Evolutionary conservation across 2,888 invertebrate species (phyloP).

Genomic region (Drosophila neutralis): DNA sequence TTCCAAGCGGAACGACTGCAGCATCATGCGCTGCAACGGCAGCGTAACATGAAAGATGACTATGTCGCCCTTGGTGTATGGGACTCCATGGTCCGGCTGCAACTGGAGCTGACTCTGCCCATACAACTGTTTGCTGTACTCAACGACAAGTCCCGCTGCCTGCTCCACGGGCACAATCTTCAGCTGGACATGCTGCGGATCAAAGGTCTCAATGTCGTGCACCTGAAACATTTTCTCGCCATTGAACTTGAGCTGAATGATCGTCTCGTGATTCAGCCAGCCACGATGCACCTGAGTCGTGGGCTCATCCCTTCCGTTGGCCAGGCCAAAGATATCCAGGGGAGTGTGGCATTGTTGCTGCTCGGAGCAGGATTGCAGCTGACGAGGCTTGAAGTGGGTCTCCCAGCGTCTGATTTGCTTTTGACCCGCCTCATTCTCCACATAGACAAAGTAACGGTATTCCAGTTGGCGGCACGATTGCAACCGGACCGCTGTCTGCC

Average conservation of each 20-base stretch:
- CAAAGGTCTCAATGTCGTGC: conserved; percentile 85
- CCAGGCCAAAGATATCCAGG: conserved; percentile 62
- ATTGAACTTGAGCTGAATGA: conserved; percentile 92
- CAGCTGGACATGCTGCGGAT: conserved; percentile 84
- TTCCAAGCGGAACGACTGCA: conserved; percentile 67
- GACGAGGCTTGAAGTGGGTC: conserved; percentile 86
- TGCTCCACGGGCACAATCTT: conserved; percentile 83
- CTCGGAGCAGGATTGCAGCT: conserved; percentile 56
- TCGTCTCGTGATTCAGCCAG: conserved; percentile 91
- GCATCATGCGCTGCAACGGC: conserved; percentile 62
- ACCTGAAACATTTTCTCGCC: conserved; percentile 89
- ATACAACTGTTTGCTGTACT: conserved; percentile 79
- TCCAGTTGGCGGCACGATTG: conserved; percentile 86
- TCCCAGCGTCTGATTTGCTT: conserved; percentile 84
- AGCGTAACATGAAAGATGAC: conserved; percentile 81
- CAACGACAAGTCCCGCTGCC: conserved; percentile 67
- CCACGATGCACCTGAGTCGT: conserved; percentile 88
- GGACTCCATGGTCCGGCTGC: conserved; percentile 72
- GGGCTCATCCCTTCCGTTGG: conserved; percentile 19
- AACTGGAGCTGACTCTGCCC: conserved; percentile 72
- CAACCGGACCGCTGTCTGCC: conserved; percentile 88
- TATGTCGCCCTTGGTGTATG: conserved; percentile 77
- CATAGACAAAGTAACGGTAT: conserved; percentile 82
- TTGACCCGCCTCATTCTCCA: conserved; percentile 74
- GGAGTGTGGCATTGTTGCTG: conserved; percentile 45